A percentile compares a stretch with the other conserved stretches of the same genome.
Evolutionary conservation across 2,113 vertebrate species (phyloP).

Genomic region (Pelmatolapia mariae): DNA sequence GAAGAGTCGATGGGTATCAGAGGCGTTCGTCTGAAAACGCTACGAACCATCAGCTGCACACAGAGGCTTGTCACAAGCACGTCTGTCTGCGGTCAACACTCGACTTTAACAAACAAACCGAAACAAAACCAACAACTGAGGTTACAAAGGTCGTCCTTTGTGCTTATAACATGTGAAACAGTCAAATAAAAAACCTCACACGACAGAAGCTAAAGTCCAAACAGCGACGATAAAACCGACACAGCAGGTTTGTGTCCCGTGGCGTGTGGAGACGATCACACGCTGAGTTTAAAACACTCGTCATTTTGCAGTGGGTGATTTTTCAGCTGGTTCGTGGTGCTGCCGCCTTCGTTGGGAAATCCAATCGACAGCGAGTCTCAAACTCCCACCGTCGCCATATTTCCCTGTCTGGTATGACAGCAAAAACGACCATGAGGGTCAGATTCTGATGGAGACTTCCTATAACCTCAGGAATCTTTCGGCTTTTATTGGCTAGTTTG

Average conservation of each 20-base stretch:
- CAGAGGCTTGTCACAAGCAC: neutral
- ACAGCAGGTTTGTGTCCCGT: neutral
- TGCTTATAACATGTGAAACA: neutral
- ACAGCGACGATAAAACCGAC: neutral
- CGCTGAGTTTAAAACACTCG: neutral
- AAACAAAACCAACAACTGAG: neutral
- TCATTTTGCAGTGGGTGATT: neutral
- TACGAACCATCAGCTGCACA: neutral
- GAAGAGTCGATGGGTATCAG: neutral
- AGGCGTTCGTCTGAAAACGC: neutral
- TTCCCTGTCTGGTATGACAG: neutral
- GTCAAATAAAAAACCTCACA: neutral
- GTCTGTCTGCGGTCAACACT: neutral
- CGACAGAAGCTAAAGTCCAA: neutral
- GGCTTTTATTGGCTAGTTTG: neutral
- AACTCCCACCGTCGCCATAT: neutral
- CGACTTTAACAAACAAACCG: neutral
- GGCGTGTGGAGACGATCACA: neutral
- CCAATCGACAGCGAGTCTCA: neutral
- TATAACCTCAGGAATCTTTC: neutral
- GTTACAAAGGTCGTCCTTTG: neutral
- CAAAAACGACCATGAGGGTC: neutral
- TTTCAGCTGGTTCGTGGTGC: neutral
- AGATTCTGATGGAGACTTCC: neutral
- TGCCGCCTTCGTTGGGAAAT: neutral